phyloP scores from a whole-genome alignment of 2,113 vertebrate species.

The Butorides virescens region DNA sequence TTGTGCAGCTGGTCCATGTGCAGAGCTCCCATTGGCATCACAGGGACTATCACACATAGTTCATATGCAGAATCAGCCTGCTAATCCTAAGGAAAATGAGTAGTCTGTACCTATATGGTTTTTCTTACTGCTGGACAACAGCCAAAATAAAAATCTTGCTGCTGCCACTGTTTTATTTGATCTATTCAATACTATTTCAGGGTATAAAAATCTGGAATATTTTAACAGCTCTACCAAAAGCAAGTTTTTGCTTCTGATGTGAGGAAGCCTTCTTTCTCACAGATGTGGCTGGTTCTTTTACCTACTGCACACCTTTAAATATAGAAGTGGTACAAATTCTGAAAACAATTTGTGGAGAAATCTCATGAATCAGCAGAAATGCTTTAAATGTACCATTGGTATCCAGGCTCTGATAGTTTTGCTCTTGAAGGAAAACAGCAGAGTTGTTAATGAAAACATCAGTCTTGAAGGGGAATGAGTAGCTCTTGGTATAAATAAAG shows the following conservation, averaged over 20 bases:
- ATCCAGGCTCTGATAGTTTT: neutral
- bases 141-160: neutral
- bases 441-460: neutral
- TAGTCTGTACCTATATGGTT: neutral
- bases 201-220: neutral
- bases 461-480: neutral
- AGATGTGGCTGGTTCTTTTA: neutral
- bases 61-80: neutral
- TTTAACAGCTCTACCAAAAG: neutral
- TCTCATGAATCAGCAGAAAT: neutral
- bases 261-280: neutral
- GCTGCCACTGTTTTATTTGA: neutral
- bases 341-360: neutral
- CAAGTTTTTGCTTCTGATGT: neutral
- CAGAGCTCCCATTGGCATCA: neutral
- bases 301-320: neutral
- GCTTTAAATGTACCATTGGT: neutral
- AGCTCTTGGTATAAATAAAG: neutral
- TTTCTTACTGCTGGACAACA: neutral
- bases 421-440: neutral
- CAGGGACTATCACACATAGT: neutral
- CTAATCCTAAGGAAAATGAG: neutral
- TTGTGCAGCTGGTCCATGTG: neutral
- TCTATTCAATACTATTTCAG: neutral
- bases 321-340: neutral